Percentiles rank a stretch among this genome's conserved stretches.
These are phyloP conservation scores for Mionectes macconnelli DNA, from an alignment of 2,113 vertebrate species.

Conservation along the genomic window DNA sequence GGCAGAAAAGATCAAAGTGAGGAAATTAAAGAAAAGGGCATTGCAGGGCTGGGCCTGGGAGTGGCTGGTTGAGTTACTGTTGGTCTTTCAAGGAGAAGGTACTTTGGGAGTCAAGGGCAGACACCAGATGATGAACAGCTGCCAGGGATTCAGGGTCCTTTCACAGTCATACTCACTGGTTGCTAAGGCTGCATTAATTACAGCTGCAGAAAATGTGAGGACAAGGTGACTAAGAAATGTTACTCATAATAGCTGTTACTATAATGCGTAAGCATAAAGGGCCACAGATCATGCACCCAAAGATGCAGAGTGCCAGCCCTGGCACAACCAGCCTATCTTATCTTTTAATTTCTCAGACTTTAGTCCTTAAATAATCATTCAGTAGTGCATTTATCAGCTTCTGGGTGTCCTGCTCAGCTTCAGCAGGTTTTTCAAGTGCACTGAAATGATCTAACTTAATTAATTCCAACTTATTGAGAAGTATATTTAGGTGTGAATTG, in stretches of 20 bases:
- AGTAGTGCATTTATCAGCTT: not conserved
- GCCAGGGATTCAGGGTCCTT: not conserved
- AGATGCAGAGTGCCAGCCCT: not conserved
- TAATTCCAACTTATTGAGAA: not conserved
- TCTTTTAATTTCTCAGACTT: not conserved
- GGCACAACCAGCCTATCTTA: not conserved
- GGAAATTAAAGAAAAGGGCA: not conserved
- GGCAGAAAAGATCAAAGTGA: not conserved
- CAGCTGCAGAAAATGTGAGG: not conserved
- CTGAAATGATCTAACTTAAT: not conserved
- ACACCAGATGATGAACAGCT: not conserved
- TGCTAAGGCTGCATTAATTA: not conserved
- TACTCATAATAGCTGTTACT: not conserved
- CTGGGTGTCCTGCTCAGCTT: not conserved
- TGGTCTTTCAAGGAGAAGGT: not conserved
- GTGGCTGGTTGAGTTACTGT: not conserved
- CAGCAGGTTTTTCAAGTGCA: not conserved
- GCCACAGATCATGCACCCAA: not conserved
- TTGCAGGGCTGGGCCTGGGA: not conserved
- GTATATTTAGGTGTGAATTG: slow-evolving; percentile 19
- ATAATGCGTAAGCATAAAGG: not conserved
- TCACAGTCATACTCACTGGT: not conserved
- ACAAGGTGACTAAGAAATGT: not conserved
- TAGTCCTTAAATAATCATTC: not conserved
- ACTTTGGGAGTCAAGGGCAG: not conserved